phyloP scores from a whole-genome alignment of 2,113 vertebrate species.

The Corythoichthys intestinalis region DNA sequence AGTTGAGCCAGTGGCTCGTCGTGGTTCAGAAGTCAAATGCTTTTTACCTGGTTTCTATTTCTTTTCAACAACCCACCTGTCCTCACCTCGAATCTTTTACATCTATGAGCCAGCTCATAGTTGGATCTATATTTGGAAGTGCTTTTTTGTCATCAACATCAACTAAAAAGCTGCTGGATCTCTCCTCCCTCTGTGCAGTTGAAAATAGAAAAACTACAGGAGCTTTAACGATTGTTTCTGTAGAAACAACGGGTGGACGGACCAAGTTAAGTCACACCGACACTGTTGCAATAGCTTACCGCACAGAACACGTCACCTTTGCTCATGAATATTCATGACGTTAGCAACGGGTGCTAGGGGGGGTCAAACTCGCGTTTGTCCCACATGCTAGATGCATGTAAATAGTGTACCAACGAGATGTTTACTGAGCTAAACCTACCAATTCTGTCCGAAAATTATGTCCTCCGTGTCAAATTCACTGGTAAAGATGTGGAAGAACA shows the following conservation, averaged over 20 bases:
- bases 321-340: no score
- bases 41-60: neutral
- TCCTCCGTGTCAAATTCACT: no score
- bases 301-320: neutral
- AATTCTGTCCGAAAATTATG: no score
- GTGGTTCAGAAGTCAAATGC: no score
- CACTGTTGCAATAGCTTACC: neutral
- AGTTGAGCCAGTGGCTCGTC: no score
- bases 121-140: conserved; percentile 10
- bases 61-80: neutral
- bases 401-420: no score
- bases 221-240: conserved; percentile 1
- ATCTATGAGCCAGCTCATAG: neutral
- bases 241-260: conserved; percentile 28
- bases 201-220: neutral
- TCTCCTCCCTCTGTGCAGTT: neutral
- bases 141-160: conserved; percentile 12
- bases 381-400: no score
- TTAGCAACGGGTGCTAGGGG: no score
- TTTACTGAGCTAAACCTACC: no score
- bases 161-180: conserved; percentile 1
- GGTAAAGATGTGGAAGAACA: no score
- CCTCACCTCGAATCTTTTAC: neutral
- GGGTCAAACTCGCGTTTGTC: no score
- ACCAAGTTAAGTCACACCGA: conserved; percentile 30